phyloP scores from a whole-genome alignment of 30 jellyfish, hydroid and myxozoan genomes.

The Chrysaora quinquecirrha region DNA sequence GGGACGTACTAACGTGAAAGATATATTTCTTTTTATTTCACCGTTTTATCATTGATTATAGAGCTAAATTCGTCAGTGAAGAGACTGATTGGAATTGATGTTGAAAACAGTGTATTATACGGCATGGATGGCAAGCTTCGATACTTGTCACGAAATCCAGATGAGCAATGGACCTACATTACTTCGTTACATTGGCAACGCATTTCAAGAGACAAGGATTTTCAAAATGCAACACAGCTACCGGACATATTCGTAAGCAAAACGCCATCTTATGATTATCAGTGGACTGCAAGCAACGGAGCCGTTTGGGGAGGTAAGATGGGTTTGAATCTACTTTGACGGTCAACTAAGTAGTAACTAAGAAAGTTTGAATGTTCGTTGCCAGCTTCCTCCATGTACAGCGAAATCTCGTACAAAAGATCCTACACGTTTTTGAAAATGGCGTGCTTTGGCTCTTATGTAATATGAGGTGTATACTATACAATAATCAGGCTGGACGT shows the following conservation, averaged over 20 bases:
- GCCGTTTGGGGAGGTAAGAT: constrained; percentile 47
- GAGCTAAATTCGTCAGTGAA: constrained; percentile 16
- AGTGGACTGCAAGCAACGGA: constrained; percentile 23
- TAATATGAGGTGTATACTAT: too few species aligned
- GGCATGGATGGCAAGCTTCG: constrained; percentile 12
- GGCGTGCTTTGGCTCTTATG: too few species aligned
- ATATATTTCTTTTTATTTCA: too few species aligned
- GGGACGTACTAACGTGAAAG: too few species aligned
- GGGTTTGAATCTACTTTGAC: not conserved
- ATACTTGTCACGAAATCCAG: not conserved
- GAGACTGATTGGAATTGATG: constrained; percentile 18
- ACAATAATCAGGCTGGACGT: too few species aligned
- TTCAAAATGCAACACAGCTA: not conserved
- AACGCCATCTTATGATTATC: not conserved
- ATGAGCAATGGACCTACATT: not conserved
- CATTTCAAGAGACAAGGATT: not conserved
- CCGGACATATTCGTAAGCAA: constrained; percentile 38
- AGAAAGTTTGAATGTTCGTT: too few species aligned
- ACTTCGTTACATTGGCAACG: constrained; percentile 12
- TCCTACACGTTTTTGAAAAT: too few species aligned
- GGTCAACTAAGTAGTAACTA: too few species aligned
- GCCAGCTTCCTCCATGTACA: too few species aligned
- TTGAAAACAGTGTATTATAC: not conserved
- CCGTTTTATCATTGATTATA: too few species aligned
- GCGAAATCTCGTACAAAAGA: too few species aligned